These are phyloP conservation scores for Fulmarus glacialis DNA, from an alignment of 2,113 vertebrate species.

Conservation along the genomic window DNA sequence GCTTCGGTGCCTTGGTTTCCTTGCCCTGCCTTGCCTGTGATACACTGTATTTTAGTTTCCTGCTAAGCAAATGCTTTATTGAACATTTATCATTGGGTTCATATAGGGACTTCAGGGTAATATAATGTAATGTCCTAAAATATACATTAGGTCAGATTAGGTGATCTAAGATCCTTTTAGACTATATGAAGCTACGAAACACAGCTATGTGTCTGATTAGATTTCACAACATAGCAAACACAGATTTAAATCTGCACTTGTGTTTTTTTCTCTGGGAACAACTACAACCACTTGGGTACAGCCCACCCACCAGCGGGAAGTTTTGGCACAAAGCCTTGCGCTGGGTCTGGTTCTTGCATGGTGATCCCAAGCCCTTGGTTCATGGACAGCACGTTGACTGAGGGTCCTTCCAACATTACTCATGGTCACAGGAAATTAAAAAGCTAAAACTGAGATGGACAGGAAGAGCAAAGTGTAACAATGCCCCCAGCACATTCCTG, in stretches of 20 bases:
- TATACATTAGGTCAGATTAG: neutral
- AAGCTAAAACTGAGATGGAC: neutral
- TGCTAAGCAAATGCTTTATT: neutral
- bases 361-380: neutral
- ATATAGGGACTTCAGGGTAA: neutral
- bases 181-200: neutral
- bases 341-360: neutral
- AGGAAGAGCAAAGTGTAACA: neutral
- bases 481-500: conserved; percentile 49
- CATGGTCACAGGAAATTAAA: conserved; percentile 50
- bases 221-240: neutral
- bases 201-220: neutral
- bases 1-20: neutral
- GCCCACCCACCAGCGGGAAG: neutral
- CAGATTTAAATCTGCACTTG: neutral
- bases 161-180: neutral
- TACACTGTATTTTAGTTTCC: neutral
- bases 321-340: fast-evolving
- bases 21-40: neutral
- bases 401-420: neutral
- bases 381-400: neutral
- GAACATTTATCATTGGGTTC: neutral
- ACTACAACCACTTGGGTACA: neutral
- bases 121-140: neutral
- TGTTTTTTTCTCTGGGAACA: neutral